Evolutionary conservation across 2,888 invertebrate species (phyloP), one percentile per base, ranked within the genome.

Genomic region (Onthophagus sagittarius): DNA sequence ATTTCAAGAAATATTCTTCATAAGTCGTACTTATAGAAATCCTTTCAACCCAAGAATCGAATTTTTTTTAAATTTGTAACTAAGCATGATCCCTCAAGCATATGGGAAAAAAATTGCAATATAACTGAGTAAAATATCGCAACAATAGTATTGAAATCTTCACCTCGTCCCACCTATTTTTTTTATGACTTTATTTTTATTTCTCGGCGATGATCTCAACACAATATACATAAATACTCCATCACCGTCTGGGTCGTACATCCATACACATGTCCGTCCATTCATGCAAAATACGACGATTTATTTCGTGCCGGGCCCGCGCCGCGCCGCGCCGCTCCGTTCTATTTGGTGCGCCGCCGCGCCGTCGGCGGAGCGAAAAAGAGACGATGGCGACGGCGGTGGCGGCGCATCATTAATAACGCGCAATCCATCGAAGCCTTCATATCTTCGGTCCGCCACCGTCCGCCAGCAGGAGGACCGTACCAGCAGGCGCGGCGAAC

Each of bases 201-300:
- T 53, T 53, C 39, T 7, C 11, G 39, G 39, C 11, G 39, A 53
- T 53, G 39, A 53, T 53, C 39, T 53, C 39, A 53, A 53, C 39
- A 53, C 39, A 53, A 53, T 53, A 53, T 53, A 53, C 39, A 53
- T 53, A 53, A 53, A 53, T 53, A 53, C 39, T 53, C 39, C 64
- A 64, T 72, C 72, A 33, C 72, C 65, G 67, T 64, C 33, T 39
- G 64, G 71, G 39, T 72, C 32, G 64, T 63, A 53, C 72, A 64
- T 64, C 33, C 39, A 64, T 64, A 39, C 64, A 64, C 72, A 72
- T 65, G 72, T 72, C 72, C 65, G 72, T 72, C 72, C 65, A 72
- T 64, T 32, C 67, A 67, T 67, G 39, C 39, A 53, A 53, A 53
- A 53, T 53, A 53, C 39, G 39, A 53, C 39, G 39, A 53, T 53